Base-by-base conservation (phyloP, 2,888 invertebrate genomes). In the Neoitamus cyanurus region DNA sequence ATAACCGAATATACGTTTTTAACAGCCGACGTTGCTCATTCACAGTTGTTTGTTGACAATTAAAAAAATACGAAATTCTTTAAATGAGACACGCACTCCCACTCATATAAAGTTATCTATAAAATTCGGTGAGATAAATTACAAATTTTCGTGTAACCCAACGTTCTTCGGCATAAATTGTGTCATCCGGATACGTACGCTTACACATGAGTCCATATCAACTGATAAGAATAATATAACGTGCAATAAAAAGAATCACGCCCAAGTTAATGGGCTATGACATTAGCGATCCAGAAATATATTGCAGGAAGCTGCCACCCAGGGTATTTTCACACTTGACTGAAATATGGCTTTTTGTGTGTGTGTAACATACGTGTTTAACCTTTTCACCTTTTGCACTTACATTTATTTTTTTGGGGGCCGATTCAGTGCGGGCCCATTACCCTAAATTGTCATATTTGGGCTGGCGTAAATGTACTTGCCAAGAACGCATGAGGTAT, bases 221-320 rank as follows among this genome's bases (percentile, higher is more conserved):
- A 73, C 48, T 48, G 78, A 78, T 78, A 78, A 78, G 48, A 78
- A 48, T 78, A 58, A 78, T 78, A 58, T 31, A 15, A 30, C 46
- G 78, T 42, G 34, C 31, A 77, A 75, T 37, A n/a, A 75, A 42
- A 42, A 73, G 42, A 78, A 78, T 78, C 48, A 48, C 58, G 31
- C 78, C 31, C 15, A n/a, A 77, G 48, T 78, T 78, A 78, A 78
- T 78, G 78, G 78, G 9, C 31, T 46, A 46, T 78, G 78, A 78
- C 78, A 78, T 78, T 78, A 78, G 48, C 31, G 78, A 31, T 58
- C 78, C 78, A 78, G 25, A 78, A 78, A 58, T 78, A 31, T 78
- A 78, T 46, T 30, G 31, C 78, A 28, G 48, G 78, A 78, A 78
- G 58, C 5, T 20, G 11, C 78, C 78, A 31, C 34, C 78, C 20